Conservation (phyloP, 2,888 invertebrate genomes). For the Cheilosia impressa region DNA sequence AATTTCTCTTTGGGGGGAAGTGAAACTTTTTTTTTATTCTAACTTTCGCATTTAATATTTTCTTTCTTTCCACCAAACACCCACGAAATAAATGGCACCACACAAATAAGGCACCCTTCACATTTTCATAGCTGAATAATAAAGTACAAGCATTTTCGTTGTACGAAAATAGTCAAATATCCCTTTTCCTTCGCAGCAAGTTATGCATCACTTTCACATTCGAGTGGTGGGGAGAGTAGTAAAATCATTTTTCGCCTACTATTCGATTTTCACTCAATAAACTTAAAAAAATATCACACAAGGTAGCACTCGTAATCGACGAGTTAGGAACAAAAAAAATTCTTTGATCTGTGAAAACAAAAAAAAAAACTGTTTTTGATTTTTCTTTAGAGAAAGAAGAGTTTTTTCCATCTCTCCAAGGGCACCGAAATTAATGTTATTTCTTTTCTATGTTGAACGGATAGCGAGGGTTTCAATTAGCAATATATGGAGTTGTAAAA, state of each 20-base stretch:
- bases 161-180: neutral
- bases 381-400: no score
- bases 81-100: neutral
- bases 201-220: neutral
- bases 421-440: no score
- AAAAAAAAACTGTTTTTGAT: no score
- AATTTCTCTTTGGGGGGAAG: constrained; percentile 6
- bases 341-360: no score
- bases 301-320: no score
- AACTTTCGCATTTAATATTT: constrained; percentile 5
- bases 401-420: no score
- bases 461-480: neutral
- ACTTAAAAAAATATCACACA: no score
- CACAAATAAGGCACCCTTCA: neutral
- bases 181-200: neutral
- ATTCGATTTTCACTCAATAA: no score
- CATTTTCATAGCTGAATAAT: neutral
- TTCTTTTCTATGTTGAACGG: neutral
- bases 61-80: neutral
- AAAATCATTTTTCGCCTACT: no score
- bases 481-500: neutral
- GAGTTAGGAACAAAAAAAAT: no score
- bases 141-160: neutral
- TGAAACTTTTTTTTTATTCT: neutral
- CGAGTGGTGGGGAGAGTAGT: neutral